Base-by-base conservation (phyloP, 2,888 invertebrate species). In the Chouioia cunea region DNA sequence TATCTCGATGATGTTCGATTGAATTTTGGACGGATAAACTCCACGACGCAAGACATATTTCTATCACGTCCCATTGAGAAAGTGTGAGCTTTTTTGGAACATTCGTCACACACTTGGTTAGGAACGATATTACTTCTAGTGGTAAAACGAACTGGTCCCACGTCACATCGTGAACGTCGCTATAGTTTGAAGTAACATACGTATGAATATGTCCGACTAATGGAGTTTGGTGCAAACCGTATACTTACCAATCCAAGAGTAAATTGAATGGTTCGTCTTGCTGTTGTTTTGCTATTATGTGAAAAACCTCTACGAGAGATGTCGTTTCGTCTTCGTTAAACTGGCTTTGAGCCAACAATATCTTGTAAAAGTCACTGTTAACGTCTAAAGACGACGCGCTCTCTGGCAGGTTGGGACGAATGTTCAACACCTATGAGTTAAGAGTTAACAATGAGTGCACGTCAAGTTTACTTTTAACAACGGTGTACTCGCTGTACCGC, bases 51-150 rank as follows among this genome's bases (percentile, higher is more conserved):
- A 93, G 85, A 65, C 91, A 89, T 81, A 95, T 90, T 75, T 92
- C 88, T 76, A 90, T 86, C 80, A 92, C 91, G 87, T 95, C 95
- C 94, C 95, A 94, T 77, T 91, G 89, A 74, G 87, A 83, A 44
- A 86, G 75, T 4, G 86, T 83, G 73, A 88, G 77, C 10, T 78
- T 71, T 2, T 68, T 70, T 2, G 84, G 82, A 44, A 76, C 68
- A 48, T 68, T 76, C 20, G 65, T 75, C 1, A 83, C 74, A 8
- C 79, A 77, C 73, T 79, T 73, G 0, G 79, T 78, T 4, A 82
- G 56, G 14, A 83, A 77, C 69, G 79, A 76, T 46, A 85, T 79
- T 43, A 83, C 70, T 78, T 85, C 82, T 8, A 85, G 57, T 15
- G 80, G 76, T 36, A 83, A 52, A 59, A 65, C 75, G 14, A 82